A percentile compares a stretch with the other conserved stretches of the same genome.
phyloP scores from a whole-genome alignment of 2,888 invertebrate species.

The Lydus trimaculatus region DNA sequence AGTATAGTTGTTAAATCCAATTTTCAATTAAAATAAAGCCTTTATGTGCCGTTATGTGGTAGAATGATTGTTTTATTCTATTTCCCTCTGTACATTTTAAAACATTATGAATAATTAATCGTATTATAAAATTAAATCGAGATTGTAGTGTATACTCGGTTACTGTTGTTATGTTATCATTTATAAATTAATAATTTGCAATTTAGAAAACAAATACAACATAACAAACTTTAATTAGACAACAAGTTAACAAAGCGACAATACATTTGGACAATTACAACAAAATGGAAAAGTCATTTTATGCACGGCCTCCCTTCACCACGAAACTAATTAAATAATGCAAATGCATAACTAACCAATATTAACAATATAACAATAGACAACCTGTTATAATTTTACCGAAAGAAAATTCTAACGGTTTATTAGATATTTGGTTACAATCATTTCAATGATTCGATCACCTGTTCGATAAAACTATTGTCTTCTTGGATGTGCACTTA shows the following conservation, averaged over 20 bases:
- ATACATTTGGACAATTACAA: constrained; percentile 37
- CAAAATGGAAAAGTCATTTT: constrained; percentile 38
- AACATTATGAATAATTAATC: constrained; percentile 21
- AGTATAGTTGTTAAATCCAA: no score
- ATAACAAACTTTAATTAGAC: constrained; percentile 52
- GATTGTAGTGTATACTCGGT: constrained; percentile 20
- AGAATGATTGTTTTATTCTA: background rate
- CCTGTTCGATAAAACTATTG: background rate
- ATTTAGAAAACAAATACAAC: constrained; percentile 51
- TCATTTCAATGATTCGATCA: background rate
- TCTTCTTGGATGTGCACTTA: background rate
- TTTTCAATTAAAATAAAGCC: no score
- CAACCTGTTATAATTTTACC: background rate
- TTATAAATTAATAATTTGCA: constrained; percentile 47
- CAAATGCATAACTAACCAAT: background rate
- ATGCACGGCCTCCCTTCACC: constrained; percentile 12
- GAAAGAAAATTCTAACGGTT: background rate
- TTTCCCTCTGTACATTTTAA: background rate
- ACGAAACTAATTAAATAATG: constrained; percentile 1
- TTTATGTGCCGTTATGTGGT: background rate
- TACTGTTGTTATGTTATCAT: constrained; percentile 32
- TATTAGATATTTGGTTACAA: background rate
- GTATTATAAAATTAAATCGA: constrained; percentile 40
- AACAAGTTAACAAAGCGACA: constrained; percentile 48
- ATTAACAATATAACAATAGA: background rate